Base-by-base conservation (phyloP, 1,140 invertebrate genomes). In the Choristoneura fumiferana region DNA sequence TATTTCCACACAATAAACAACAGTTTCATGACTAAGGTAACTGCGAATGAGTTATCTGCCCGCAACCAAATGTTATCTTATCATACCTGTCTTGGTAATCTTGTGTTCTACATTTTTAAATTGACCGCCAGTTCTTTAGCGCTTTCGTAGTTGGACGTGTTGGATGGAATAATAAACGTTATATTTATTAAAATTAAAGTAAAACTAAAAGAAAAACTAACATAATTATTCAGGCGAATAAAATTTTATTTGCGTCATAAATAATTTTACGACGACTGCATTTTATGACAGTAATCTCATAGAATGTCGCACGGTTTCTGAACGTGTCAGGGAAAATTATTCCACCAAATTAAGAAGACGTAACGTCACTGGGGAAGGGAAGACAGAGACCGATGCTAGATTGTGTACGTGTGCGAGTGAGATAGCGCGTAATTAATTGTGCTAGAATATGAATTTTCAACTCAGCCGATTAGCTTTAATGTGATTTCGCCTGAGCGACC, bases 41-140 rank as follows among this genome's bases (percentile, higher is more conserved):
- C 54, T 67, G 66, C 68, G 66, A 74, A 69, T 71, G 60, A 71
- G 59, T 76, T 76, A 80, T 82, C 78, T 69, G 63, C 67, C 61
- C 63, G 69, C 61, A 67, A 78, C 70, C 68, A 63, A 66, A 68
- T 79, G 80, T 84, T 87, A 87, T 87, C 84, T 87, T 87, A 87
- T 87, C 84, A 81, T 74, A 80, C 81, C 84, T 65, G 60, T 70
- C 62, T 63, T 71, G 58, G 68, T 85, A 87, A 87, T 87, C 84
- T 71, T 73, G 54, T 79, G 80, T 67, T 76, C 84, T 68, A 85
- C 60, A 82, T 82, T 70, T 79, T 81, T 73, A 57, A 85, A 85
- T 74, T 78, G 65, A 73, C 67, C 79, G 80, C 81, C 75, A 77
- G 57, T 63, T n/a, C n/a, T n/a, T 29, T 6, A 36, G 12, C 52